Evolutionary conservation across 2,113 vertebrate genomes (phyloP), one percentile per base, ranked within the genome.

Genomic region (Poeciliopsis turrubarensis): DNA sequence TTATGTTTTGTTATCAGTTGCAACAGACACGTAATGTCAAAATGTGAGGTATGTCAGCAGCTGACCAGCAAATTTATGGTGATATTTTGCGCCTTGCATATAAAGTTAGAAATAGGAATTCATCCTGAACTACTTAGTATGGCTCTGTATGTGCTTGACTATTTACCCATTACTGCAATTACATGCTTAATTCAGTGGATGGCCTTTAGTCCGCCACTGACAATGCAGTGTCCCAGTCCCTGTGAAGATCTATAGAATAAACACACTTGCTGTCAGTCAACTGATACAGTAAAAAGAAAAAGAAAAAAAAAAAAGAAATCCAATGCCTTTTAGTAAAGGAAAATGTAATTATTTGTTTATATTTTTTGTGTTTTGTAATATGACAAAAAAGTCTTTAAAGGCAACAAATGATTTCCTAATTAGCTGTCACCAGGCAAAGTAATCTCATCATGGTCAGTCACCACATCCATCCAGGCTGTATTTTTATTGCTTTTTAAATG

Each of bases 111-210:
- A 79, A 80, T 88, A 82, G 70, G 60, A 63, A 80, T 86, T 87
- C 80, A 76, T 66, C 73, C 29, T 80, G 60, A 62, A 34, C 72
- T 75, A 75, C 60, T 83, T 83, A 86, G 65, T 76, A 79, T 80
- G 78, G 64, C 65, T 60, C 70, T 73, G 63, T 65, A 85, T 79
- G 60, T 64, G 72, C 77, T 70, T 70, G 66, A 83, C 70, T 86
- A 78, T 87, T 90, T 85, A 89, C 70, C 65, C 65, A 79, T 77
- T 61, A 72, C 29, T 67, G 70, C 73, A 89, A 87, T 80, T 83
- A 82, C 69, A 89, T 83, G 79, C 86, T 84, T 91, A 85, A 89
- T 91, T 87, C 75, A 87, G 60, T 68, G 75, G 63, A 61, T 75
- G 68, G 29, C 30, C 69, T 37, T 72, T 61, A 8, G 6, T 70